Evolutionary conservation across 92 coral and sea anemone species (phyloP), one percentile per base, ranked within the genome.

Genomic region (Chrysogorgia sp.): DNA sequence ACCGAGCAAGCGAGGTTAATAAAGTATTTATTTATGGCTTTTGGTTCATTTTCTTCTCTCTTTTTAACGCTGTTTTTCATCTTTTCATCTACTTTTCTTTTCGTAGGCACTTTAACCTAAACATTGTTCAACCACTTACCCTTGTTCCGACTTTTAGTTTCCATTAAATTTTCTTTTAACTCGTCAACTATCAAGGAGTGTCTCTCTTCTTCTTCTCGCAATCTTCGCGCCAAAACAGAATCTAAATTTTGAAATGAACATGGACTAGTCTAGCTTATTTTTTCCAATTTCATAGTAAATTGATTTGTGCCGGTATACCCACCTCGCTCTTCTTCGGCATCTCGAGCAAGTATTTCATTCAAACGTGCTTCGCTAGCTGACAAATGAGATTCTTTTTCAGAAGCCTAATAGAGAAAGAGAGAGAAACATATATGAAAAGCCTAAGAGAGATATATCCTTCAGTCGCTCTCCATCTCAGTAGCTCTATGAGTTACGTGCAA

Each of bases 321-420:
- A 69, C 79, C 79, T 72, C 23, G 79, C 19, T 53, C 79, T 17
- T 79, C 63, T 20, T 77, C 90, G 19, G 93, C 83, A 24, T 91
- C 87, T 72, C 85, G 85, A 3, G 83, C 79, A 49, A 91, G 70
- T n/a, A 94, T 62, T 20, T 91, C 96, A 33, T 84, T 80, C 24
- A 94, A 66, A 40, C 97, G 85, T 70, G 89, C 88, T 74, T 94
- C 98, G n/a, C 90, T 85, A 14, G 98, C 98, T 50, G 90, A 86
- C 57, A 89, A 90, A 32, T 87, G 88, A 45, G 94, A 91, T 28
- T 92, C 91, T 2, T 92, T 91, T 74, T 94, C 89, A 0, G 88
- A 45, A 45, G 85, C 82, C 98, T 94, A 49, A 10, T 56, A 60
- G 14, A 33, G 76, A 21, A n/a, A 14, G 53, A 70, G 2, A 15